A percentile compares a stretch with the other conserved stretches of the same genome.
Conservation (phyloP, 2,888 invertebrate genomes). For the Morinoia aosen region DNA sequence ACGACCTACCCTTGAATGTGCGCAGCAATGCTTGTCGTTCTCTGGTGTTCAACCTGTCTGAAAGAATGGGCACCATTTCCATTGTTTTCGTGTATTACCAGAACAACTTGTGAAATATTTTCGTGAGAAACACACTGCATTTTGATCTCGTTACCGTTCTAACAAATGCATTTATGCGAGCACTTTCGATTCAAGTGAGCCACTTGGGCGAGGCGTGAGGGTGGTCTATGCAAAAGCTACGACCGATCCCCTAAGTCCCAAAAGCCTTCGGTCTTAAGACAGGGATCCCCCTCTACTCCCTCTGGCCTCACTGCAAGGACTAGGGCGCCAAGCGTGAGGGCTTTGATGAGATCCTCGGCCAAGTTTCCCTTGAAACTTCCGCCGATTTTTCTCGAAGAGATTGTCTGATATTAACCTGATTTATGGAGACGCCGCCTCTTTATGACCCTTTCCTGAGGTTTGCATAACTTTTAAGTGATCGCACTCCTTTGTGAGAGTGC, state of each 20-base stretch:
- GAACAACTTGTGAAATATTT: not conserved
- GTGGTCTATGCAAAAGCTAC: constrained; percentile 34
- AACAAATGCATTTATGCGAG: not conserved
- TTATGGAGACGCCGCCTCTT: constrained; percentile 25
- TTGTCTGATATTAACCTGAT: constrained; percentile 33
- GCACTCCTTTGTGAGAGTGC: not conserved
- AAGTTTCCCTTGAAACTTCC: constrained; percentile 38
- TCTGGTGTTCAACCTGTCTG: no score
- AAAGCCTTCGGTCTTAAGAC: constrained; percentile 23
- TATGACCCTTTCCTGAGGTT: constrained; percentile 16
- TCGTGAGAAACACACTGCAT: not conserved
- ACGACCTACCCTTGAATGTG: no score
- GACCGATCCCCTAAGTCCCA: constrained; percentile 24
- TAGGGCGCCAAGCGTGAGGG: constrained; percentile 13
- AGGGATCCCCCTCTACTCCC: not conserved
- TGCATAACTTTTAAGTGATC: constrained; percentile 12
- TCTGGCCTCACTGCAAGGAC: not conserved
- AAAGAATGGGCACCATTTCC: no score
- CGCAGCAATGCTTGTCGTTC: no score
- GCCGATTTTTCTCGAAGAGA: constrained; percentile 32
- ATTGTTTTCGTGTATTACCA: no score
- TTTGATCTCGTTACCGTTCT: not conserved
- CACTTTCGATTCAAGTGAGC: not conserved
- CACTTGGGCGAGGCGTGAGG: not conserved
- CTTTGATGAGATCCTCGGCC: constrained; percentile 27